phyloP scores from a whole-genome alignment of 2,797 vertebrate genomes.

The Rhabdophis nuchalis region DNA sequence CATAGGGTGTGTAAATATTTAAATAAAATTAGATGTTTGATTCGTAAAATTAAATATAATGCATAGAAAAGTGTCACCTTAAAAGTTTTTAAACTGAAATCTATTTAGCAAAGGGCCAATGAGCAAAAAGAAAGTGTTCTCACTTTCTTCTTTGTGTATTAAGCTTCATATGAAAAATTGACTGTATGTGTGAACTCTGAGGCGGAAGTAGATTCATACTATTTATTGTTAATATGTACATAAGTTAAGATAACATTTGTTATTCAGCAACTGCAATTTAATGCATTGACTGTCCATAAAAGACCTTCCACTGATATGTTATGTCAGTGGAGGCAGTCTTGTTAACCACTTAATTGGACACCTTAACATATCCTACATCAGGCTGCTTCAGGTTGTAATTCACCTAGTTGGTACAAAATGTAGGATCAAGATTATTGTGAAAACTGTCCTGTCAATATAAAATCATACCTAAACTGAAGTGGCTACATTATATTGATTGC shows the following conservation, averaged over 20 bases:
- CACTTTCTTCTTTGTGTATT: rapidly evolving
- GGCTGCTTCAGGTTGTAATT: background rate
- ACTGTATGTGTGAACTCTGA: background rate
- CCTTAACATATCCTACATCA: background rate
- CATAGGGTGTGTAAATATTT: slow-evolving; percentile 30
- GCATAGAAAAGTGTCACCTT: background rate
- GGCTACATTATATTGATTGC: background rate
- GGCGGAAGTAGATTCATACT: background rate
- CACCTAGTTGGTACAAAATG: background rate
- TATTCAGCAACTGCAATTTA: background rate
- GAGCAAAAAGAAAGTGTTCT: background rate
- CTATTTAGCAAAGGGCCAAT: rapidly evolving
- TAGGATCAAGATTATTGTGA: background rate
- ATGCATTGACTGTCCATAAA: background rate
- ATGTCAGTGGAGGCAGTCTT: background rate
- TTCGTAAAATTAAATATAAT: slow-evolving; percentile 3
- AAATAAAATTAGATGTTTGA: slow-evolving; percentile 32
- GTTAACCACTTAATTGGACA: background rate
- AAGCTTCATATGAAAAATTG: background rate
- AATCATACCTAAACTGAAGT: background rate
- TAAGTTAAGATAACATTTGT: background rate
- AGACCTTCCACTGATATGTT: background rate
- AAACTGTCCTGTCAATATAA: background rate
- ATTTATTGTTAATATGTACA: background rate
- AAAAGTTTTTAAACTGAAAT: background rate